Evolutionary conservation across 2,113 vertebrate species (phyloP).

Genomic region (Microtus montanus): DNA sequence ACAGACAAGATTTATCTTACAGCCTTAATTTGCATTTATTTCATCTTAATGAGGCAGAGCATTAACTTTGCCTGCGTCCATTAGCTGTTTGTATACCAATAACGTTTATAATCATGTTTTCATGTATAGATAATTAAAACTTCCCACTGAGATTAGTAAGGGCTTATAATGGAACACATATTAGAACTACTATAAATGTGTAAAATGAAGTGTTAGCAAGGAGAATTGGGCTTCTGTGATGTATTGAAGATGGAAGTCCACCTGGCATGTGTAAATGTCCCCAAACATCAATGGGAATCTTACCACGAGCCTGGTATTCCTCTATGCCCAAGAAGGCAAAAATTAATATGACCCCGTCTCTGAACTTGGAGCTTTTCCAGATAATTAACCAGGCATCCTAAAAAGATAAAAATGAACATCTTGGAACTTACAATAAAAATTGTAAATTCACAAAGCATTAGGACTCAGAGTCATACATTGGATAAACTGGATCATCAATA

Average conservation of each 20-base stretch:
- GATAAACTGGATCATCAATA: slow-evolving; percentile 16
- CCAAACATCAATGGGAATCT: not conserved
- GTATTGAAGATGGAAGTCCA: not conserved
- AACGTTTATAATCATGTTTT: slow-evolving; percentile 40
- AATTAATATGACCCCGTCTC: not conserved
- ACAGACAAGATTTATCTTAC: slow-evolving; percentile 27
- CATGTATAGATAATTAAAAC: slow-evolving; percentile 23
- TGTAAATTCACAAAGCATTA: slow-evolving; percentile 40
- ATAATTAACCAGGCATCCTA: slow-evolving; percentile 34
- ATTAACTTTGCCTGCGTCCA: not conserved
- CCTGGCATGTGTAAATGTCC: not conserved
- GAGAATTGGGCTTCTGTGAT: not conserved
- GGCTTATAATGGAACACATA: not conserved
- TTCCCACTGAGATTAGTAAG: slow-evolving; percentile 25
- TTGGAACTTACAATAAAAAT: slow-evolving; percentile 5
- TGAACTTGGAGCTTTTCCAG: slow-evolving; percentile 20
- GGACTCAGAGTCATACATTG: not conserved
- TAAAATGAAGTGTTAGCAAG: not conserved
- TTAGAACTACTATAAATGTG: not conserved
- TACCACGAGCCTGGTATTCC: not conserved
- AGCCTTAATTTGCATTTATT: slow-evolving; percentile 48
- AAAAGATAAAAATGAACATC: slow-evolving; percentile 37
- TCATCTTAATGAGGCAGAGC: slow-evolving; percentile 8
- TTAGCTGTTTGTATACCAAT: not conserved
- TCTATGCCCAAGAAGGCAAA: not conserved